Conservation (phyloP, 2,113 vertebrate genomes). For the Larimichthys crocea region DNA sequence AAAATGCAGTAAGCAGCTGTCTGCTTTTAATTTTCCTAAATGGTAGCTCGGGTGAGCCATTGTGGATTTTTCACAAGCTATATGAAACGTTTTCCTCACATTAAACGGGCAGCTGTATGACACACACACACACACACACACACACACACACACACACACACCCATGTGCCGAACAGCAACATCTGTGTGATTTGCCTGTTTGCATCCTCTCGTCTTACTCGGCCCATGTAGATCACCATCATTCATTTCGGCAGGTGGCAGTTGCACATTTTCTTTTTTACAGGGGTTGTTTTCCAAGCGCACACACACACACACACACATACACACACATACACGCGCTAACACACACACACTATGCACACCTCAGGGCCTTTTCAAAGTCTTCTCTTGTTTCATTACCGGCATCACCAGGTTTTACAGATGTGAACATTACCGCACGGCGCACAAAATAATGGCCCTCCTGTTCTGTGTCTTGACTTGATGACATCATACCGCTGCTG, state of each 20-base stretch:
- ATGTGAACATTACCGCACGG: slow-evolving; percentile 64
- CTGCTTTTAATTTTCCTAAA: slow-evolving; percentile 41
- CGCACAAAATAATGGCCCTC: slow-evolving; percentile 63
- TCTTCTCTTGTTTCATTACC: slow-evolving; percentile 68
- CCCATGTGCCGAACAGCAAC: slow-evolving; percentile 24
- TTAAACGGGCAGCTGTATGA: slow-evolving; percentile 50
- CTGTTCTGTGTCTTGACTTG: slow-evolving; percentile 66
- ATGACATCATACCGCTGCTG: slow-evolving; percentile 68
- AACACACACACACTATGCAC: background rate
- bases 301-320: background rate
- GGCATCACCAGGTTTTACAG: slow-evolving; percentile 64
- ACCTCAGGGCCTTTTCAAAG: slow-evolving; percentile 55
- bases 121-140: background rate
- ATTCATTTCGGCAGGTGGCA: slow-evolving; percentile 57
- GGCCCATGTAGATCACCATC: slow-evolving; percentile 23
- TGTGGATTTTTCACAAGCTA: slow-evolving; percentile 40
- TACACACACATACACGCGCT: background rate
- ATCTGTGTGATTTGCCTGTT: slow-evolving; percentile 64
- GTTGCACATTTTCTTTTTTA: slow-evolving; percentile 23
- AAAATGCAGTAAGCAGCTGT: slow-evolving; percentile 20
- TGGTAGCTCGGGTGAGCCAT: slow-evolving; percentile 43
- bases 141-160: too few species aligned
- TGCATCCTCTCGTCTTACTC: slow-evolving; percentile 23
- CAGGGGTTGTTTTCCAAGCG: slow-evolving; percentile 16
- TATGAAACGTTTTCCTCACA: slow-evolving; percentile 32